Conservation (phyloP, 2,113 vertebrate species). For the Chlamydotis undulata region DNA sequence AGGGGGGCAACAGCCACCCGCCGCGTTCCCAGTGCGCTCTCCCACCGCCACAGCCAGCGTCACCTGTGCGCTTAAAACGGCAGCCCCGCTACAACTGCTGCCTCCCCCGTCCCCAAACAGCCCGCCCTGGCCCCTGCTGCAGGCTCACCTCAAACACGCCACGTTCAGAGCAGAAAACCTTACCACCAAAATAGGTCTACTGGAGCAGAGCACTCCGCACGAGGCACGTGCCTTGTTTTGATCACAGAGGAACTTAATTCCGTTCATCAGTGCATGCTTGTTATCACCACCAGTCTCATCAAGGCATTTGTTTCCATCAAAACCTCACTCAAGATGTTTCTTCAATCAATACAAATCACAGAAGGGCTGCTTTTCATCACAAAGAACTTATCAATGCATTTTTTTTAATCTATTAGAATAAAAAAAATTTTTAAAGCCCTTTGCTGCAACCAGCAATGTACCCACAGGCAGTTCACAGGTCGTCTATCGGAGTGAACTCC, state of each 20-base stretch:
- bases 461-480: neutral
- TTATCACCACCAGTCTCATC: conserved; percentile 3
- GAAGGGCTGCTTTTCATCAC: neutral
- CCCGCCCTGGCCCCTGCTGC: neutral
- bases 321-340: neutral
- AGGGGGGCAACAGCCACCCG: neutral
- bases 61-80: fast-evolving
- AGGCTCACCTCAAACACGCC: neutral
- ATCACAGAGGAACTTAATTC: conserved; percentile 9
- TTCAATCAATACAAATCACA: conserved; percentile 30
- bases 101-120: neutral
- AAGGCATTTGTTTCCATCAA: conserved; percentile 23
- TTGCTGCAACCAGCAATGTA: neutral
- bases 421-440: neutral
- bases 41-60: fast-evolving
- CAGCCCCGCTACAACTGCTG: neutral
- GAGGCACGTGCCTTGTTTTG: neutral
- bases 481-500: neutral
- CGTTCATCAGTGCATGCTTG: neutral
- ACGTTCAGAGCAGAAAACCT: neutral
- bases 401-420: neutral
- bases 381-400: neutral
- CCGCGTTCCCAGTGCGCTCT: neutral
- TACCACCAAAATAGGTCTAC: neutral
- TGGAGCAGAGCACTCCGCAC: neutral